phyloP scores from a whole-genome alignment of 2,797 vertebrate genomes.

The Channa striata region DNA sequence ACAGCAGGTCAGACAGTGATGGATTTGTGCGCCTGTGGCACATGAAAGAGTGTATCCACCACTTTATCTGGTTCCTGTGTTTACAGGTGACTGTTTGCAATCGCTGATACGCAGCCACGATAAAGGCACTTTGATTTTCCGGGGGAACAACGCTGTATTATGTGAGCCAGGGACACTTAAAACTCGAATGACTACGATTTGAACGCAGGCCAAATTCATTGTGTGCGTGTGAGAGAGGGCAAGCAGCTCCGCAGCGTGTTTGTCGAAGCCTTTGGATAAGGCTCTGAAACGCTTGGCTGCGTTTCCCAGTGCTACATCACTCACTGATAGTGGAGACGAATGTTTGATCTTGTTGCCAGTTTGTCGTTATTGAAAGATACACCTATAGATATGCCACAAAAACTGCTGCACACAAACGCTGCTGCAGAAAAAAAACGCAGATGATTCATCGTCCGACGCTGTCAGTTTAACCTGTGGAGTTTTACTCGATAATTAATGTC shows the following conservation, averaged over 20 bases:
- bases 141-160: slow-evolving; percentile 37
- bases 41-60: slow-evolving; percentile 1
- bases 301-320: slow-evolving; percentile 51
- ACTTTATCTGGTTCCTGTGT: slow-evolving; percentile 35
- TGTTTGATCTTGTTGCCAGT: slow-evolving; percentile 50
- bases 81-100: slow-evolving; percentile 38
- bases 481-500: slow-evolving; percentile 73
- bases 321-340: slow-evolving; percentile 57
- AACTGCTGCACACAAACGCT: slow-evolving; percentile 14
- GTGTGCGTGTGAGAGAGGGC: slow-evolving; percentile 50
- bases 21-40: background rate
- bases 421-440: slow-evolving; percentile 15
- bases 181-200: slow-evolving; percentile 47
- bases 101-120: slow-evolving; percentile 33
- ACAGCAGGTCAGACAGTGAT: background rate
- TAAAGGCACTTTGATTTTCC: slow-evolving; percentile 50
- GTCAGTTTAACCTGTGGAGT: slow-evolving; percentile 68
- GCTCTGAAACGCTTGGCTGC: slow-evolving; percentile 54
- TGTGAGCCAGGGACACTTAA: slow-evolving; percentile 51
- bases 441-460: slow-evolving; percentile 58
- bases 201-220: slow-evolving; percentile 54
- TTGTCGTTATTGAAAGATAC: slow-evolving; percentile 47
- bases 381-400: slow-evolving; percentile 30
- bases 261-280: slow-evolving; percentile 59
- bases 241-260: slow-evolving; percentile 46